Conservation (phyloP, 2,113 vertebrate species). For the Istiophorus platypterus region DNA sequence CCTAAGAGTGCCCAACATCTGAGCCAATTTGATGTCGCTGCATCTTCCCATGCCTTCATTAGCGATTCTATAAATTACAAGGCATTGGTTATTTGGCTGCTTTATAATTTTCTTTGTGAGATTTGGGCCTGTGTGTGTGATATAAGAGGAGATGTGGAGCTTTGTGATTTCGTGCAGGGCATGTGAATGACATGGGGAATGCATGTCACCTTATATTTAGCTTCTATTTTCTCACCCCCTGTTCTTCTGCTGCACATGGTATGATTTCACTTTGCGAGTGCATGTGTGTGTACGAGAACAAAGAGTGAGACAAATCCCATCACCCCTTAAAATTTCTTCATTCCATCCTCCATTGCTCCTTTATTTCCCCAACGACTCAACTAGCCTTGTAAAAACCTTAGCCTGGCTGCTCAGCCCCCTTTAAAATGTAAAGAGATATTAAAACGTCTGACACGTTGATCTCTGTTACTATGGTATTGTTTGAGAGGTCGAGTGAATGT, state of each 20-base stretch:
- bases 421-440: conserved; percentile 81
- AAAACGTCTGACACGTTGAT: conserved; percentile 77
- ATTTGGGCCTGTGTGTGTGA: conserved; percentile 47
- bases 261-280: conserved; percentile 63
- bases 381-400: conserved; percentile 74
- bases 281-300: conserved; percentile 22
- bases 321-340: conserved; percentile 72
- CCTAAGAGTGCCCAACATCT: conserved; percentile 56
- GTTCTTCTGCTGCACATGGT: conserved; percentile 67
- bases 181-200: conserved; percentile 74
- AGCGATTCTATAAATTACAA: conserved; percentile 69
- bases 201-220: conserved; percentile 79
- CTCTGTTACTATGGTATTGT: conserved; percentile 74
- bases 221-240: conserved; percentile 73
- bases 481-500: conserved; percentile 63
- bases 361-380: conserved; percentile 78
- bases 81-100: conserved; percentile 67
- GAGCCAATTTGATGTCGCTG: conserved; percentile 72
- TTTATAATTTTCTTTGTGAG: conserved; percentile 59
- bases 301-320: conserved; percentile 74
- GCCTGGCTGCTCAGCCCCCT: conserved; percentile 67
- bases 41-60: conserved; percentile 60
- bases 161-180: conserved; percentile 66
- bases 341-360: conserved; percentile 68
- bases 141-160: conserved; percentile 60